These are phyloP conservation scores for Thaleichthys pacificus DNA, from an alignment of 2,797 vertebrate genomes.

Conservation along the genomic window DNA sequence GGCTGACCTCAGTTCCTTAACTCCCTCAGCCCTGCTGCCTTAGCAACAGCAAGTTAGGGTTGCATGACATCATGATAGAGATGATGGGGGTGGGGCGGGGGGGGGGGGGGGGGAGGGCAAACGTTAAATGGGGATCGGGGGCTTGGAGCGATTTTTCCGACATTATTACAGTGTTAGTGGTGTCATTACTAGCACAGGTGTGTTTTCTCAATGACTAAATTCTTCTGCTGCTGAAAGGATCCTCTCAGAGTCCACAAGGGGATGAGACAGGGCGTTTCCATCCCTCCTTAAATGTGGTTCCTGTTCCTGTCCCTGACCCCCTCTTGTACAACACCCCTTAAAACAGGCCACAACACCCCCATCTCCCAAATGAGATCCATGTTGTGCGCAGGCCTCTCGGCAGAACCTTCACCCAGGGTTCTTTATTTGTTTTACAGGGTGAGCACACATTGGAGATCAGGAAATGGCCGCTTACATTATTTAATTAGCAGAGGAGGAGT, in stretches of 20 bases:
- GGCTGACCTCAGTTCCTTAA: slow-evolving; percentile 25
- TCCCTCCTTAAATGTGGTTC: background rate
- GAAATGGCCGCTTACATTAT: slow-evolving; percentile 28
- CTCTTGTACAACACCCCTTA: background rate
- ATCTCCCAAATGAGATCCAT: background rate
- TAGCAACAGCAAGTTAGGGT: slow-evolving; percentile 35
- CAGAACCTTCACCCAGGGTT: background rate
- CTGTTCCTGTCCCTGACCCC: background rate
- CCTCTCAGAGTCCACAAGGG: slow-evolving; percentile 21
- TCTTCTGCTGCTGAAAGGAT: slow-evolving; percentile 37
- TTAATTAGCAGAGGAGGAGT: slow-evolving; percentile 20
- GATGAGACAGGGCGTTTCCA: slow-evolving; percentile 4
- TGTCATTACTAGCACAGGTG: slow-evolving; percentile 74
- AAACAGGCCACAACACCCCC: background rate
- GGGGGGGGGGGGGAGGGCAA: background rate
- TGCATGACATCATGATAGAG: slow-evolving; percentile 57
- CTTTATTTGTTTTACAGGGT: slow-evolving; percentile 17
- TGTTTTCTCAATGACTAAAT: slow-evolving; percentile 73
- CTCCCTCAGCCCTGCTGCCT: slow-evolving; percentile 25
- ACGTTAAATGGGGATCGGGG: slow-evolving; percentile 23
- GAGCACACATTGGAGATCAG: slow-evolving; percentile 17
- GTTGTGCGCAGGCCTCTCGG: background rate
- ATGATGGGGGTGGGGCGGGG: slow-evolving; percentile 20
- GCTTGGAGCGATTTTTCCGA: slow-evolving; percentile 46
- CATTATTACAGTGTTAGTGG: slow-evolving; percentile 57